Conservation (phyloP, 2,888 invertebrate species). For the Julus scanicus region DNA sequence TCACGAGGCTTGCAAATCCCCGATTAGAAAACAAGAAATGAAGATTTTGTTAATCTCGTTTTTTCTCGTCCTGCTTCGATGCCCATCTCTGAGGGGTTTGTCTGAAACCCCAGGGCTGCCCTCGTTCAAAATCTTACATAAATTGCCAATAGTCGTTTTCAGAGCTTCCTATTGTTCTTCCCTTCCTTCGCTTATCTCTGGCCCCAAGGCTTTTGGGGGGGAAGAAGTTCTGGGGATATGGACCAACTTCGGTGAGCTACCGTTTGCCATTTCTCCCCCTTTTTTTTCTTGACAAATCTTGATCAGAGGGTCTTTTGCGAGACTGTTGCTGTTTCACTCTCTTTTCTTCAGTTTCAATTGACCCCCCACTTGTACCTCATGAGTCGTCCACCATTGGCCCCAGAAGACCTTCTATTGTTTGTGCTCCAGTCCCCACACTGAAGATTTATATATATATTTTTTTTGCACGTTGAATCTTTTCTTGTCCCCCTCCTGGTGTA, state of each 20-base stretch:
- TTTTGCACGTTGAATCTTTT: not conserved
- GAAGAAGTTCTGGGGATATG: not conserved
- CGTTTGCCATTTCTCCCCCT: not conserved
- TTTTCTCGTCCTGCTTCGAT: not conserved
- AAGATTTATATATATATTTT: conserved; percentile 40
- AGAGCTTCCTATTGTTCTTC: conserved; percentile 32
- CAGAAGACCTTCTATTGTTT: conserved; percentile 49
- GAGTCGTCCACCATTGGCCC: conserved; percentile 15
- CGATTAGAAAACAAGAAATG: conserved; percentile 1
- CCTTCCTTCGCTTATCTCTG: conserved; percentile 16
- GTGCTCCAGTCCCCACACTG: conserved; percentile 34
- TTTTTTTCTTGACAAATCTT: conserved; percentile 27
- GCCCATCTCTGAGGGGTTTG: not conserved
- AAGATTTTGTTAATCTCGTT: not conserved
- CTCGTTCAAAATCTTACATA: conserved; percentile 1
- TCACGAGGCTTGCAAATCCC: not conserved
- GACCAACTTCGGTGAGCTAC: conserved; percentile 31
- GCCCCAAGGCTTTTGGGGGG: not conserved
- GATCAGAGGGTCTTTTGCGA: conserved; percentile 27
- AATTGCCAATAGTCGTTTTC: not conserved
- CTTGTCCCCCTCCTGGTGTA: conserved; percentile 9
- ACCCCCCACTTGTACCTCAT: conserved; percentile 48
- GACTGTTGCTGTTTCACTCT: conserved; percentile 49
- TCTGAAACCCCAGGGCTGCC: not conserved
- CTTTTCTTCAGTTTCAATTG: conserved; percentile 47